These are phyloP conservation scores for Drosophila neocordata DNA, from an alignment of 1,140 invertebrate genomes.

Conservation along the genomic window DNA sequence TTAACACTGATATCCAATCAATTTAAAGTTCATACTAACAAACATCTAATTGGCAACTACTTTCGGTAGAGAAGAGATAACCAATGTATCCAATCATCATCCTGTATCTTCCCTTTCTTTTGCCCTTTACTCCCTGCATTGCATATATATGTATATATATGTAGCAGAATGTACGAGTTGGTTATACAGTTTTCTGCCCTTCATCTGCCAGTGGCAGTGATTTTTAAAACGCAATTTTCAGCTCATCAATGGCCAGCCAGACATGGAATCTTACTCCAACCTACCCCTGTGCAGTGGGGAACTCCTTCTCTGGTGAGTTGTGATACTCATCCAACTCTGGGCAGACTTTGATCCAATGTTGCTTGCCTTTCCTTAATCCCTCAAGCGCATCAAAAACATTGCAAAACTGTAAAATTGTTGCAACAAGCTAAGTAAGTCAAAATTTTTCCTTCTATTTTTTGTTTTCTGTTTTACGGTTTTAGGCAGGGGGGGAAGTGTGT, in stretches of 20 bases:
- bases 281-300: too few species aligned
- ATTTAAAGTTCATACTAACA: slow-evolving; percentile 10
- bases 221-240: slow-evolving; percentile 57
- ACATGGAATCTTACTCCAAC: neutral
- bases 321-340: slow-evolving; percentile 5
- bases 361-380: slow-evolving; percentile 55
- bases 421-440: slow-evolving; percentile 64
- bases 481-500: neutral
- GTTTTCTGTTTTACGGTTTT: slow-evolving; percentile 13
- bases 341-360: slow-evolving; percentile 17
- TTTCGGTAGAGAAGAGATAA: neutral
- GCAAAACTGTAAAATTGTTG: slow-evolving; percentile 48
- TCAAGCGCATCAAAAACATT: slow-evolving; percentile 56
- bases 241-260: slow-evolving; percentile 35
- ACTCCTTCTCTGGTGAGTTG: neutral
- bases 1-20: slow-evolving; percentile 14
- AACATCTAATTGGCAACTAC: slow-evolving; percentile 18
- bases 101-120: neutral
- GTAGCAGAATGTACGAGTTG: slow-evolving; percentile 9
- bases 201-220: slow-evolving; percentile 32
- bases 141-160: too few species aligned
- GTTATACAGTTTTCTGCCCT: slow-evolving; percentile 30
- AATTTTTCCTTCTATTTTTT: slow-evolving; percentile 29
- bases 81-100: slow-evolving; percentile 12
- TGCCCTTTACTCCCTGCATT: neutral